A percentile compares a stretch with the other conserved stretches of the same genome.
Conservation (phyloP, 2,113 vertebrate genomes). For the Holacanthus passer region DNA sequence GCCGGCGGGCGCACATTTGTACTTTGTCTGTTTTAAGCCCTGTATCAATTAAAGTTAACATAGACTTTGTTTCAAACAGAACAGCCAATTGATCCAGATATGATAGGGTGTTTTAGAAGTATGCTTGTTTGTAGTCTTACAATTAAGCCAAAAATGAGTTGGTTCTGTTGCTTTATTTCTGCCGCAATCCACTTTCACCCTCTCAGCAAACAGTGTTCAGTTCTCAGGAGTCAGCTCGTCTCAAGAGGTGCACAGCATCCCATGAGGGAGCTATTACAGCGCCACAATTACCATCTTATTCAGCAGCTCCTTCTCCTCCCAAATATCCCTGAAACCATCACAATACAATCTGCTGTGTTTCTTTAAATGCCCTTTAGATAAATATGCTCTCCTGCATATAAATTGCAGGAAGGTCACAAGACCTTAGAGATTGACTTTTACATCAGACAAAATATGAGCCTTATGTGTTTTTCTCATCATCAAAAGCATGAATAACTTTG, state of each 20-base stretch:
- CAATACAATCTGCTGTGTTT: not conserved
- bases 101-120: too few species aligned
- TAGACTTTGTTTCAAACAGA: too few species aligned
- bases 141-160: not conserved
- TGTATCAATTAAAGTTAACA: too few species aligned
- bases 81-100: too few species aligned
- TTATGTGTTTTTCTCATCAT: not conserved
- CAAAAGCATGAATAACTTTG: not conserved
- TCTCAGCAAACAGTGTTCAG: not conserved
- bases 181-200: not conserved
- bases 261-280: not conserved
- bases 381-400: not conserved
- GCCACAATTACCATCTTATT: not conserved
- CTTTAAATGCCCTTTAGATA: not conserved
- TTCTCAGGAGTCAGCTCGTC: slow-evolving; percentile 23
- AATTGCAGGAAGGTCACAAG: not conserved
- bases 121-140: not conserved
- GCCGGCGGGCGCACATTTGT: not conserved
- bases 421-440: not conserved
- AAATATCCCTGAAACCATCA: not conserved
- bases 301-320: not conserved
- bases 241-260: slow-evolving; percentile 32
- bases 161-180: not conserved
- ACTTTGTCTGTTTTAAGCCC: not conserved
- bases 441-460: not conserved